Evolutionary conservation across 2,888 invertebrate species (phyloP).

Genomic region (Eupithecia subumbrata): DNA sequence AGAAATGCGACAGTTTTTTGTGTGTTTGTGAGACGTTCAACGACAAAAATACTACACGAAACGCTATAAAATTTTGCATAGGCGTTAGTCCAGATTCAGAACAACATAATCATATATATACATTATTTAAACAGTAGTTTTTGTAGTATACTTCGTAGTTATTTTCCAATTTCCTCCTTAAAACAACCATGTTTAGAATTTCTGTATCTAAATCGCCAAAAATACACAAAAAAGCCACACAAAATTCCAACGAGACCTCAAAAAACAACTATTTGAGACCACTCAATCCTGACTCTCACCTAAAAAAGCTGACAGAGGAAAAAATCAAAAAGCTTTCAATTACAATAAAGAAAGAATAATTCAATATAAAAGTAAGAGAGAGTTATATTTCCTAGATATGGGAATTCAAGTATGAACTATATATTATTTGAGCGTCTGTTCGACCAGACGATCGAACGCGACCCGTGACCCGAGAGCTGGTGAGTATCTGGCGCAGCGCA

Average conservation of each 20-base stretch:
- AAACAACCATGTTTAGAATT: neutral
- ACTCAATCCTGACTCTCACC: constrained; percentile 36
- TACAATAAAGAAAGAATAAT: constrained; percentile 43
- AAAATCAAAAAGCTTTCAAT: constrained; percentile 46
- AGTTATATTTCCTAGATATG: constrained; percentile 11
- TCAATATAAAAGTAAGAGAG: constrained; percentile 41
- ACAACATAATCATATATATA: too few species aligned
- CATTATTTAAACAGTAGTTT: too few species aligned
- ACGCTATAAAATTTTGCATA: too few species aligned
- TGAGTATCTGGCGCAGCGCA: too few species aligned
- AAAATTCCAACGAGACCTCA: constrained; percentile 15
- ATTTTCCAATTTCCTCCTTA: neutral
- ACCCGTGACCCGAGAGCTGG: too few species aligned
- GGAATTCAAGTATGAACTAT: constrained; percentile 23
- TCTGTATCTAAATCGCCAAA: neutral
- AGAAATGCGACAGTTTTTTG: too few species aligned
- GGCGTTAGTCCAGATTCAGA: too few species aligned
- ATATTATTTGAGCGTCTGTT: too few species aligned
- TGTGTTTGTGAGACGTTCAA: too few species aligned
- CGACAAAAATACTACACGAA: too few species aligned
- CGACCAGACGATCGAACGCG: too few species aligned
- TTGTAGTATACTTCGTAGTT: neutral
- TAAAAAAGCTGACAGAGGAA: constrained; percentile 24
- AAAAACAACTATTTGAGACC: constrained; percentile 28
- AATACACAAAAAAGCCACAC: neutral